These are phyloP conservation scores for Porites cylindrica DNA, from an alignment of 92 coral and sea anemone species.

Conservation along the genomic window DNA sequence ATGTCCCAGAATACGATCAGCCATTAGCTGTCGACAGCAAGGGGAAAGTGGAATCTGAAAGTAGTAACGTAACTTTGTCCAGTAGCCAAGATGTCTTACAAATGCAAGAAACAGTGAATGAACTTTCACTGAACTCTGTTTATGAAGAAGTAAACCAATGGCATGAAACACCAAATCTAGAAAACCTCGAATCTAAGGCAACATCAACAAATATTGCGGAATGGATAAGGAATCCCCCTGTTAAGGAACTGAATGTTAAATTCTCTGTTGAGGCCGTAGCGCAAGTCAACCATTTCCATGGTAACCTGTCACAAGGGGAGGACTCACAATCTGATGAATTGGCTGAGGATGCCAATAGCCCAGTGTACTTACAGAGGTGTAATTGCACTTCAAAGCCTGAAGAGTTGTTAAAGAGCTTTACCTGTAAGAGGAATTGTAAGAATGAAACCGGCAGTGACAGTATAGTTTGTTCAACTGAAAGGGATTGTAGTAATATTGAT, in stretches of 20 bases:
- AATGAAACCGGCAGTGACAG: neutral
- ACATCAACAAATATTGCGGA: conserved; percentile 26
- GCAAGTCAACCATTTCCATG: conserved; percentile 57
- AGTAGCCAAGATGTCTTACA: neutral
- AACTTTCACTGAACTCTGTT: neutral
- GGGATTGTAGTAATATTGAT: too few species aligned
- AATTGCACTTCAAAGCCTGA: neutral
- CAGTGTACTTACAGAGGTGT: neutral
- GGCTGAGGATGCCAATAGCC: neutral
- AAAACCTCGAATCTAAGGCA: neutral
- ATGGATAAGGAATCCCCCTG: conserved; percentile 68
- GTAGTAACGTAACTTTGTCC: neutral
- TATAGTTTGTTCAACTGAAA: neutral
- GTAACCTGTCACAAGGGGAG: neutral
- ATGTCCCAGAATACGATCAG: conserved; percentile 72
- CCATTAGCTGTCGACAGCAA: conserved; percentile 18
- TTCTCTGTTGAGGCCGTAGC: conserved; percentile 46
- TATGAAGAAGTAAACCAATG: neutral
- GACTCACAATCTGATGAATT: neutral
- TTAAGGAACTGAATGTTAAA: conserved; percentile 43
- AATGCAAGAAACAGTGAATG: neutral
- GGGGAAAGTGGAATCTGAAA: conserved; percentile 12
- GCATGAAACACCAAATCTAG: neutral
- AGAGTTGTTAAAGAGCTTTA: neutral
- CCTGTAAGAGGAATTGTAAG: neutral